Conservation (phyloP, 2,113 vertebrate genomes). For the Vombatus ursinus region DNA sequence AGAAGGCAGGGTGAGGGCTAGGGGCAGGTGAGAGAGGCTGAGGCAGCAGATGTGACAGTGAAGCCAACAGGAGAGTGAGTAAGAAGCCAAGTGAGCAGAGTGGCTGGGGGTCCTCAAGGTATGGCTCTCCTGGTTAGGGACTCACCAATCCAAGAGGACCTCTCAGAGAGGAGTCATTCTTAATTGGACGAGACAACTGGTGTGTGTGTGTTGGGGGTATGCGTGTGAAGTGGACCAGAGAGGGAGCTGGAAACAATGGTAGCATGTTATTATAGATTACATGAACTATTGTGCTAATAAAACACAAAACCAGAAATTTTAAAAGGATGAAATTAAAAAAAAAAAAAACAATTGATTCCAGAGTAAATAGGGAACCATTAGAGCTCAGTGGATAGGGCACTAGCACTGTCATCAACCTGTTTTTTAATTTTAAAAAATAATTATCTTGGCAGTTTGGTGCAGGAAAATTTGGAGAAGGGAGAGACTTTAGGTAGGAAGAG, state of each 20-base stretch:
- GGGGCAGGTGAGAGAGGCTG: background rate
- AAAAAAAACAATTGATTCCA: background rate
- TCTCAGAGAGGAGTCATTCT: background rate
- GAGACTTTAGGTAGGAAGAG: background rate
- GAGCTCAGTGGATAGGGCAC: background rate
- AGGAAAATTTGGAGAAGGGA: background rate
- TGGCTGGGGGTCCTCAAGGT: background rate
- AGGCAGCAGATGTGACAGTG: background rate
- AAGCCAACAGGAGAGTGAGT: background rate
- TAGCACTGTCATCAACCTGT: background rate
- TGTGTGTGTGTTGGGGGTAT: background rate
- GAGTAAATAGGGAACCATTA: background rate
- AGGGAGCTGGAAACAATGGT: background rate
- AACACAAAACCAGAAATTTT: background rate
- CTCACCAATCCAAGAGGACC: background rate
- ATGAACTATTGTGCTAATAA: background rate
- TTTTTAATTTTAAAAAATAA: background rate
- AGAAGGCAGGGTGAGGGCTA: background rate
- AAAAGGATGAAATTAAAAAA: background rate
- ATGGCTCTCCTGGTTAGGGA: background rate
- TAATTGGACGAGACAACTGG: background rate
- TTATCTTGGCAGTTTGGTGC: background rate
- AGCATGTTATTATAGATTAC: background rate
- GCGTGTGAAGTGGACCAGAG: background rate
- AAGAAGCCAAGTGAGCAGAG: background rate